phyloP scores from a whole-genome alignment of 2,113 vertebrate genomes.

The Piliocolobus tephrosceles region DNA sequence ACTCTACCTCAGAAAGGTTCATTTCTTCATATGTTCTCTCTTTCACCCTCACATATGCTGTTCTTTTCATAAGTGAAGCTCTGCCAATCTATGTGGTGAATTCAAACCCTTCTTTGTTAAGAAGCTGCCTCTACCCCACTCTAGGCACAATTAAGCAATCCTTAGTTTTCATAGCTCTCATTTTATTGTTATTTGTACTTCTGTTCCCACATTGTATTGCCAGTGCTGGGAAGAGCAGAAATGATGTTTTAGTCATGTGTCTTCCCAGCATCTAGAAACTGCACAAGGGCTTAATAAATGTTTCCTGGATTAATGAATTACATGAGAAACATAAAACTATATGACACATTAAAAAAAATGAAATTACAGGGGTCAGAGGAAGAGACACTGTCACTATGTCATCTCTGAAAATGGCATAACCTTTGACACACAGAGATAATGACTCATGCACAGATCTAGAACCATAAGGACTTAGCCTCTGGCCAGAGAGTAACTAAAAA shows the following conservation, averaged over 20 bases:
- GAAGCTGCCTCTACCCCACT: not conserved
- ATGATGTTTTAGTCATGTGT: not conserved
- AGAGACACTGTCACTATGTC: not conserved
- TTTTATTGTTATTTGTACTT: not conserved
- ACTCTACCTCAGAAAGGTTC: not conserved
- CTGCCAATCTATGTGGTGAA: not conserved
- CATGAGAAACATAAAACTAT: not conserved
- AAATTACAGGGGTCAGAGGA: not conserved
- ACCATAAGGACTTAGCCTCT: not conserved
- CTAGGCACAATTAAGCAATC: not conserved
- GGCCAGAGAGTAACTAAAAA: not conserved
- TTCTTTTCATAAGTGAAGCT: not conserved
- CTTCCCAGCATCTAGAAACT: conserved; percentile 2
- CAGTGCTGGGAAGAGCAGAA: not conserved
- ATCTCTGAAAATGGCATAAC: not conserved
- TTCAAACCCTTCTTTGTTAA: not conserved
- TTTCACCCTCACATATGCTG: not conserved
- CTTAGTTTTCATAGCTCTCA: not conserved
- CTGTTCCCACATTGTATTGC: not conserved
- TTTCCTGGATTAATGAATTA: not conserved
- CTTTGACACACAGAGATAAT: not conserved
- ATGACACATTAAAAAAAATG: not conserved
- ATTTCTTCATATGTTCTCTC: not conserved
- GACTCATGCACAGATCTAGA: not conserved
- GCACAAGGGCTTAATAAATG: not conserved